Base-by-base conservation (phyloP, 2,888 invertebrate genomes). In the Cremastinae sp. region DNA sequence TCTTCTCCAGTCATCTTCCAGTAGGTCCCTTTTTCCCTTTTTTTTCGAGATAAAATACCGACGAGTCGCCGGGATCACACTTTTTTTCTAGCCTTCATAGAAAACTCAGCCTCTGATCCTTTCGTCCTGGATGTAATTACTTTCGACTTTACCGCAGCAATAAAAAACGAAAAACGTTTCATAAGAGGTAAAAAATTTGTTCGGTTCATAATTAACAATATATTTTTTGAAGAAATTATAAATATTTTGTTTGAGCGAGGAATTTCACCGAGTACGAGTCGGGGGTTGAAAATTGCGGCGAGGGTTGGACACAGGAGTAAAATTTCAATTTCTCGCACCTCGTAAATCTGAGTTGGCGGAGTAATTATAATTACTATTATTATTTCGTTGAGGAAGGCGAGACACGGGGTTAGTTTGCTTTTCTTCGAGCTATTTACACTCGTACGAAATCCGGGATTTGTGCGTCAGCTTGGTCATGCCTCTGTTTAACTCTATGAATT, bases 301-400 rank as follows among this genome's bases (percentile, higher is more conserved):
- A 43, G 39, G 55, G 41, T 61, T 14, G 39, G 72, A 58, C 82
- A 79, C 82, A 83, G 83, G 83, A 83, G 84, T 82, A 84, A 88
- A 88, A 88, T 88, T 88, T 87, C 87, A 88, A 88, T 88, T 88
- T 87, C 83, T 85, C 83, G 82, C 82, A 82, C 81, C 87, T 87
- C 88, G 87, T 88, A 88, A 88, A 88, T 88, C 88, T 86, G 85
- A 86, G 84, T 83, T 84, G 83, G 85, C 61, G 66, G 49, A 88
- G 87, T 88, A 88, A 88, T 88, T 88, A 88, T 88, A 87, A 88
- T 28, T 28, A 28, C 28, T 28, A 28, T 28, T 28, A 28, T 28
- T 88, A 87, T 88, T 87, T 85, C 86, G 80, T 81, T 82, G 83
- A 80, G 56, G 66, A 5, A 12, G 39, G 12, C 28, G 61, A 47